phyloP scores from a whole-genome alignment of 2,113 vertebrate genomes.

The Aspidoscelis tigris region DNA sequence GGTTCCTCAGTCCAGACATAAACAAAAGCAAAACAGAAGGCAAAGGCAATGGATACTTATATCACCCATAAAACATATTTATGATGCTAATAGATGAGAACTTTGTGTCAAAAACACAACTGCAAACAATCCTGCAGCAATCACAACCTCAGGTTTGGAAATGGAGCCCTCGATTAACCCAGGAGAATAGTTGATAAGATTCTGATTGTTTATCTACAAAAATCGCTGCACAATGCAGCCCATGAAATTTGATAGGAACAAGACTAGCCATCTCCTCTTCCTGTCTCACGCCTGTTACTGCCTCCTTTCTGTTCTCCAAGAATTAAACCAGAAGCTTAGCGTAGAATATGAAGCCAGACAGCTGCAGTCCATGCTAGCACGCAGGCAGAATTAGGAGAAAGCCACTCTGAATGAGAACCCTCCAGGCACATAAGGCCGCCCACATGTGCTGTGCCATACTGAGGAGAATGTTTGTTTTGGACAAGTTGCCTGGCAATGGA shows the following conservation, averaged over 20 bases:
- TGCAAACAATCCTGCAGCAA: neutral
- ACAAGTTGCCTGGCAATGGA: neutral
- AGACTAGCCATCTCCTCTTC: neutral
- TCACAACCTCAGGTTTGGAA: neutral
- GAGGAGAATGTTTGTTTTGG: slow-evolving; percentile 13
- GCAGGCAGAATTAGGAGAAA: neutral
- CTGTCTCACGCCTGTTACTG: accelerated
- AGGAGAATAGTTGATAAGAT: neutral
- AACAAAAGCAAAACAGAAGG: neutral
- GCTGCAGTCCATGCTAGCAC: neutral
- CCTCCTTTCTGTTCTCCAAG: neutral
- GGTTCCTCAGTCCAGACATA: neutral
- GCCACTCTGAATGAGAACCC: neutral
- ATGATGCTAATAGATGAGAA: neutral
- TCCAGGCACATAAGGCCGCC: slow-evolving; percentile 2
- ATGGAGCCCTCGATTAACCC: neutral
- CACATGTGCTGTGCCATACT: neutral
- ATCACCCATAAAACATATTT: too few species aligned
- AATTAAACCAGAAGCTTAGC: slow-evolving; percentile 1
- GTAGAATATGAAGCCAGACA: neutral
- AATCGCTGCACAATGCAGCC: neutral
- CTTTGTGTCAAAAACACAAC: neutral
- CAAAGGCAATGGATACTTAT: neutral
- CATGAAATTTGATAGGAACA: neutral
- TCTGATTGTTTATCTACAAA: neutral